Evolutionary conservation across 2,113 vertebrate genomes (phyloP), one percentile per base, ranked within the genome.

Genomic region (Tringa solitaria): DNA sequence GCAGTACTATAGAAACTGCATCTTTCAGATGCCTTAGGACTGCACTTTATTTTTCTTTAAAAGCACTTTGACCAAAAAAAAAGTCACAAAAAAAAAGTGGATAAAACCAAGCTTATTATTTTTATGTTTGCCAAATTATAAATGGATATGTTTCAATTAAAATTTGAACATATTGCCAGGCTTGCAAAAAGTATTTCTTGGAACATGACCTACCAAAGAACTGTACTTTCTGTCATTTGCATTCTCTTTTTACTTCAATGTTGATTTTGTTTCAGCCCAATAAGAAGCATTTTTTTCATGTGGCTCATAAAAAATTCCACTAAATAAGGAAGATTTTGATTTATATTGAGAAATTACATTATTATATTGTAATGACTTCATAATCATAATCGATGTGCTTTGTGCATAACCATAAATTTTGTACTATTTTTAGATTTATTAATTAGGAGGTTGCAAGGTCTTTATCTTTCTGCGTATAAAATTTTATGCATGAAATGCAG

Each of bases 331-430:
- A 43, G 39, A 59, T 43, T 59, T 79, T 87, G 30, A 91, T 43
- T 90, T 68, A 93, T 79, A 89, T 9, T 27, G 50, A 89, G 74
- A 96, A 91, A 88, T 54, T 76, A 88, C 73, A 83, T 89, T 94
- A 90, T 85, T 95, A 84, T 78, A 95, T 51, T 80, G 86, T 53
- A 78, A 56, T 87, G 46, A 86, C 65, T 94, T 97, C 76, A 84
- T 85, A 95, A 97, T 96, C 46, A 95, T 76, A 96, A 97, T 95
- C 83, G 95, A 95, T 84, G 64, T 69, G 91, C 87, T 90, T 93
- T 77, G 57, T 11, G 15, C 68, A 80, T 68, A 94, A 88, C 72
- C 65, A 93, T 93, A 94, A 96, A 96, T 78, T 73, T 70, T 79
- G 68, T 75, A 87, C 27, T 61, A 69, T 53, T 97, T 96, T 84